Conservation (phyloP, 2,113 vertebrate genomes). For the Coturnix japonica region DNA sequence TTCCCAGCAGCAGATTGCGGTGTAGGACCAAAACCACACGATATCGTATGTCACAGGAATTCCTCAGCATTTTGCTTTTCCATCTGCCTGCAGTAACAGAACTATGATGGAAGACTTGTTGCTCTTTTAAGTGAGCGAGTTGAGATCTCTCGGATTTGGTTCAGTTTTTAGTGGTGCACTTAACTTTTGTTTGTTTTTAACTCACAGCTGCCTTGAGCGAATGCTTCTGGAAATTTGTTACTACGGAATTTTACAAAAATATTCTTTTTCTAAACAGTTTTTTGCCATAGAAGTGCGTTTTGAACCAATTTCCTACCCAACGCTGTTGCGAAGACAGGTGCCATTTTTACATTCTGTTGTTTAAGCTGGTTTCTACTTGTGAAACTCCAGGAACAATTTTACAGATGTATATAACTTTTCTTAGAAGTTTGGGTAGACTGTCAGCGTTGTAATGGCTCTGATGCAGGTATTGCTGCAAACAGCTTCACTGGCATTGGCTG, state of each 20-base stretch:
- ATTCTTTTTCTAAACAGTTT: constrained; percentile 24
- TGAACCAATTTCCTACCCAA: constrained; percentile 40
- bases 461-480: background rate
- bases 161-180: constrained; percentile 39
- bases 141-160: constrained; percentile 20
- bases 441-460: background rate
- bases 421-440: constrained; percentile 2
- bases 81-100: background rate
- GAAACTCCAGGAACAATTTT: constrained; percentile 17
- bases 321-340: background rate
- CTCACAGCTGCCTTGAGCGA: constrained; percentile 52
- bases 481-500: background rate
- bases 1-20: constrained; percentile 26
- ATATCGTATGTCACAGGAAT: background rate
- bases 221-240: constrained; percentile 54
- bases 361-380: constrained; percentile 36
- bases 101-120: background rate
- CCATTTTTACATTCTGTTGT: constrained; percentile 45
- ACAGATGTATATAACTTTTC: constrained; percentile 26
- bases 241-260: constrained; percentile 29
- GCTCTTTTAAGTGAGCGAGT: constrained; percentile 40
- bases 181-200: background rate
- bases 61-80: constrained; percentile 10
- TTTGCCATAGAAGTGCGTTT: constrained; percentile 25
- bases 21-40: constrained; percentile 50